Evolutionary conservation across 2,113 vertebrate species (phyloP), one percentile per base, ranked within the genome.

Genomic region (Cololabis saira): DNA sequence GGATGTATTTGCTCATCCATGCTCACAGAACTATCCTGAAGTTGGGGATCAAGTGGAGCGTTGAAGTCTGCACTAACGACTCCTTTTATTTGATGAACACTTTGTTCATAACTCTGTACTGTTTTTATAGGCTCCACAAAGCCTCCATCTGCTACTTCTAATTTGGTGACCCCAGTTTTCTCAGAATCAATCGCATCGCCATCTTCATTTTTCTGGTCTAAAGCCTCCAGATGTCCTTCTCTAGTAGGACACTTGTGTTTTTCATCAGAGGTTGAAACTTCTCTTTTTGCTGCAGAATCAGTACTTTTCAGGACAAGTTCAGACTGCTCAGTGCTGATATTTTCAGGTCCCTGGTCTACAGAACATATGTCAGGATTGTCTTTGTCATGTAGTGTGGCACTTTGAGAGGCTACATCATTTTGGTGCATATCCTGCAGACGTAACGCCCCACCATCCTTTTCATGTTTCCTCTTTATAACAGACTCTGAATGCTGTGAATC

Each of bases 401-500:
- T 30, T 61, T 54, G 12, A 42, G 17, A 14, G 3, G n/a, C 24
- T 24, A n/a, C 18, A 9, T 66, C 22, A 33, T 33, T 49, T 40
- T 50, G 18, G 21, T n/a, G 19, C 13, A 45, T 15, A 17, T 50
- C 12, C 1, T 33, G 43, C 10, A 50, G 21, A 48, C 61, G 18
- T 19, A 17, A 30, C 37, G 5, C 1, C 2, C 47, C 40, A 24
- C 27, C 16, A 6, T 63, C 19, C 3, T 64, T 18, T 21, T 40
- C 42, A 2, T 21, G 9, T 1, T 22, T 22, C 17, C 57, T 22
- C 19, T 48, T 47, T 21, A 53, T 7, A 66, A 1, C 27, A 12
- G 53, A 8, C 14, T 70, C 51, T 73, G 64, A 15, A 27, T 19
- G 17, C 15, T 57, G 64, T 22, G 9, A 37, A 44, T 33, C 44